Conservation (phyloP, 1,140 invertebrate genomes). For the Drosophila kurseongensis region DNA sequence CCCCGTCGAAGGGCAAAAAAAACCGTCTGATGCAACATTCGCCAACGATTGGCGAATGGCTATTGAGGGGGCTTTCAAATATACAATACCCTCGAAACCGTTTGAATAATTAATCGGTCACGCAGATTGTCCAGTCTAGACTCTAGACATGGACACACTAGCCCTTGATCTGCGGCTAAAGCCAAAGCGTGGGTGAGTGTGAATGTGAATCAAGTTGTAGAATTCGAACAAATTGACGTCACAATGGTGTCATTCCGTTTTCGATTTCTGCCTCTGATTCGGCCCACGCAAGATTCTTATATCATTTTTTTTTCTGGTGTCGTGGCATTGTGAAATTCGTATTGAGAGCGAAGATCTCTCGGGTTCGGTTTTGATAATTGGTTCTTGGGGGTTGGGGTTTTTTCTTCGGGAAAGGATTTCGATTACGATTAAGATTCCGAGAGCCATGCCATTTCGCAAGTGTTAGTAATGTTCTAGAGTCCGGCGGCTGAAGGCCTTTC, state of each 20-base stretch:
- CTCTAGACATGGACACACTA: constrained; percentile 21
- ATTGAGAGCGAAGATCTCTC: constrained; percentile 9
- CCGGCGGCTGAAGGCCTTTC: constrained; percentile 26
- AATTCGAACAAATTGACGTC: constrained; percentile 57
- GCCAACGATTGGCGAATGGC: constrained; percentile 50
- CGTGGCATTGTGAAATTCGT: constrained; percentile 73
- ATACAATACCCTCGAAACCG: constrained; percentile 53
- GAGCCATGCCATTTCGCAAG: constrained; percentile 27
- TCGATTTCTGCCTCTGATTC: constrained; percentile 26
- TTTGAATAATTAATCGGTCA: constrained; percentile 70
- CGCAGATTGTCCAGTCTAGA: constrained; percentile 53
- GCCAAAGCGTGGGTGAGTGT: constrained; percentile 29
- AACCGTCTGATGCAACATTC: constrained; percentile 74
- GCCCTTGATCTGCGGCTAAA: constrained; percentile 37
- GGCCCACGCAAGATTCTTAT: constrained; percentile 40
- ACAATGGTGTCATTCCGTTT: constrained; percentile 39
- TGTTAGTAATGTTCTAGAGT: constrained; percentile 42
- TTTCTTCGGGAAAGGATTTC: constrained; percentile 11
- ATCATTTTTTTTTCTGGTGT: constrained; percentile 57
- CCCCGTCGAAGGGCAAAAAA: constrained; percentile 60
- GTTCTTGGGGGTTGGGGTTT: not conserved
- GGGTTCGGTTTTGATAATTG: not conserved
- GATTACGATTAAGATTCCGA: not conserved
- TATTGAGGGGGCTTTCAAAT: constrained; percentile 6
- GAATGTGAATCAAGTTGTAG: constrained; percentile 3